Evolutionary conservation across 2,113 vertebrate genomes (phyloP).

Genomic region (Ifrita kowaldi): DNA sequence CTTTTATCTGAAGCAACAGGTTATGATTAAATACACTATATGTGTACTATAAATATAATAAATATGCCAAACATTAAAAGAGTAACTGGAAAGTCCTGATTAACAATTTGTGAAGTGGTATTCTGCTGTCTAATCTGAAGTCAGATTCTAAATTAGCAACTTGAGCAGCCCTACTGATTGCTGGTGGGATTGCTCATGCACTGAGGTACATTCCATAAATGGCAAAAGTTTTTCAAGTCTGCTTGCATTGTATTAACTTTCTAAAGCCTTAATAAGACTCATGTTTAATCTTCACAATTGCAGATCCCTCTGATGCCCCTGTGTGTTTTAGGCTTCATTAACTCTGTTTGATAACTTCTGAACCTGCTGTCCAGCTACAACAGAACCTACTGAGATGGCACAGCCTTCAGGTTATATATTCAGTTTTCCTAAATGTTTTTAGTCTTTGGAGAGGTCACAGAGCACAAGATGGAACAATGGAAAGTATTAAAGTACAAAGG

Average conservation of each 20-base stretch:
- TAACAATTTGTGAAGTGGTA: neutral
- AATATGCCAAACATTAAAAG: neutral
- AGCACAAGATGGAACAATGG: neutral
- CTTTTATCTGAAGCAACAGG: neutral
- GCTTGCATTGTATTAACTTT: neutral
- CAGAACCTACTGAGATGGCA: neutral
- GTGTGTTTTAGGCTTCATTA: neutral
- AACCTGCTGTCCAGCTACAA: neutral
- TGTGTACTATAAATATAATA: neutral
- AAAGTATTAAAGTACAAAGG: neutral
- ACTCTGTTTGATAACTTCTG: neutral
- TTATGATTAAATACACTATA: neutral
- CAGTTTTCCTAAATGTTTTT: neutral
- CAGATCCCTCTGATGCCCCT: neutral
- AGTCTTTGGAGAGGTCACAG: neutral
- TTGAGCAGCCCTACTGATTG: neutral
- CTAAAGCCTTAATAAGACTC: neutral
- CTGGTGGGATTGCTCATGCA: neutral
- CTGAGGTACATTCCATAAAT: neutral
- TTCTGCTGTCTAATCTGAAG: neutral
- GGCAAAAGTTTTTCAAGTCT: neutral
- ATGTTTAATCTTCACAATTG: neutral
- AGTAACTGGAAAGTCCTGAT: neutral
- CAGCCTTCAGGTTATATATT: neutral
- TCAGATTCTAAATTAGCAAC: neutral